Conservation (phyloP, 2,113 vertebrate species). For the Gila orcuttii region DNA sequence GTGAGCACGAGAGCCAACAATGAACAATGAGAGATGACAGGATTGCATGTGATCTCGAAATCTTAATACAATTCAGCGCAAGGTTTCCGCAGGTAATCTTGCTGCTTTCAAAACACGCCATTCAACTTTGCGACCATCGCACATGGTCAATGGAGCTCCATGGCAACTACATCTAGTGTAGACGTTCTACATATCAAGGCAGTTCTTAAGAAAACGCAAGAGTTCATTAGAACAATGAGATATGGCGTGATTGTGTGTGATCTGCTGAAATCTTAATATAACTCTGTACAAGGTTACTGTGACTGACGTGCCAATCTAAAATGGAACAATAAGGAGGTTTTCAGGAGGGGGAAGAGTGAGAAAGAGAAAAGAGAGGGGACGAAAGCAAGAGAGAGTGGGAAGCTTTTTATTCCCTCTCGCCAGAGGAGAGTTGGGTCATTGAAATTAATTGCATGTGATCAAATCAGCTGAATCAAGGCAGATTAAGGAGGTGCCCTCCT, state of each 20-base stretch:
- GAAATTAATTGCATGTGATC: conserved; percentile 80
- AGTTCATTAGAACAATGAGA: conserved; percentile 47
- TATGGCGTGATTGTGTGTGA: not conserved
- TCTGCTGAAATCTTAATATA: conserved; percentile 48
- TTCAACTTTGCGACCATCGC: not conserved
- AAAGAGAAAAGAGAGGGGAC: conserved; percentile 9
- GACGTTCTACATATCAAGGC: conserved; percentile 22
- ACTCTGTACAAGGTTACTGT: conserved; percentile 55
- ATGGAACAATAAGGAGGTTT: conserved; percentile 47
- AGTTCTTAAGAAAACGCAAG: not conserved
- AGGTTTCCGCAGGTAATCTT: not conserved
- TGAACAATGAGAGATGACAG: conserved; percentile 17
- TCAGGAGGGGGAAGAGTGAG: conserved; percentile 17
- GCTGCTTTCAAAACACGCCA: conserved; percentile 1
- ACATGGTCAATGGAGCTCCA: conserved; percentile 38
- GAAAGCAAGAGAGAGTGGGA: conserved; percentile 16
- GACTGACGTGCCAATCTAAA: conserved; percentile 53
- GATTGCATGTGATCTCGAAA: not conserved
- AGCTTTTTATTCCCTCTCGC: conserved; percentile 47
- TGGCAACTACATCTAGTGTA: conserved; percentile 40
- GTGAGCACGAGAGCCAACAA: conserved; percentile 24
- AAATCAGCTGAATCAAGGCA: conserved; percentile 76
- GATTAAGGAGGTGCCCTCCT: conserved; percentile 67
- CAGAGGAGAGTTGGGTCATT: conserved; percentile 62
- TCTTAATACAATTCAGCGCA: not conserved